Evolutionary conservation across 2,113 vertebrate genomes (phyloP).

Genomic region (Podarcis raffonei): DNA sequence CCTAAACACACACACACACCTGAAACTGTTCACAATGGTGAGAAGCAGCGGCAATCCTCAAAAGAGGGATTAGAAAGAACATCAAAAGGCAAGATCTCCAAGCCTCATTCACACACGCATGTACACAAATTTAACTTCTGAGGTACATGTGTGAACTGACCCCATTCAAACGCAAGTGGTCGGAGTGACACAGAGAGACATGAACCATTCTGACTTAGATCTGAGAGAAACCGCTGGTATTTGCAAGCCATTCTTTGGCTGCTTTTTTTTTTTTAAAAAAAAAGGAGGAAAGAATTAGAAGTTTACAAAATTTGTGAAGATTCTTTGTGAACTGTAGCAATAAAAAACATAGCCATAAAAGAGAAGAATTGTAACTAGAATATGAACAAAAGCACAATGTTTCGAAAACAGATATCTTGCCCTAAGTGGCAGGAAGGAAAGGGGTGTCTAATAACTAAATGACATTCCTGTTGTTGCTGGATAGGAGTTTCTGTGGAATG

Average conservation of each 20-base stretch:
- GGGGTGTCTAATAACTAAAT: not conserved
- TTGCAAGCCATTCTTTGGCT: not conserved
- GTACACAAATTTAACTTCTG: not conserved
- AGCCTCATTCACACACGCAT: not conserved
- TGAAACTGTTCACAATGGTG: conserved; percentile 65
- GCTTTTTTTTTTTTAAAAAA: not conserved
- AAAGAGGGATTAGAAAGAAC: conserved; percentile 45
- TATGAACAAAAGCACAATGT: not conserved
- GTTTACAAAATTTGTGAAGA: not conserved
- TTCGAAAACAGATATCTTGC: not conserved
- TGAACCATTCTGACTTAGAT: not conserved
- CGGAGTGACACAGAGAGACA: not conserved
- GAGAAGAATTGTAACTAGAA: not conserved
- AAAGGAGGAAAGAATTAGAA: not conserved
- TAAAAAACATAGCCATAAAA: not conserved
- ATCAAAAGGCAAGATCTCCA: conserved; percentile 44
- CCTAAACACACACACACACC: not conserved
- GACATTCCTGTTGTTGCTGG: not conserved
- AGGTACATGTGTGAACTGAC: not conserved
- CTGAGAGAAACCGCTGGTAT: too few species aligned
- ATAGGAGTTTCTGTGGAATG: not conserved
- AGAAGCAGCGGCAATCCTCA: conserved; percentile 51
- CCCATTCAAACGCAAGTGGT: not conserved
- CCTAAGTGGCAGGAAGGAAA: not conserved
- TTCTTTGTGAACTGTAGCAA: not conserved